Evolutionary conservation across 2,797 vertebrate species (phyloP).

Genomic region (Lophura swinhoii): DNA sequence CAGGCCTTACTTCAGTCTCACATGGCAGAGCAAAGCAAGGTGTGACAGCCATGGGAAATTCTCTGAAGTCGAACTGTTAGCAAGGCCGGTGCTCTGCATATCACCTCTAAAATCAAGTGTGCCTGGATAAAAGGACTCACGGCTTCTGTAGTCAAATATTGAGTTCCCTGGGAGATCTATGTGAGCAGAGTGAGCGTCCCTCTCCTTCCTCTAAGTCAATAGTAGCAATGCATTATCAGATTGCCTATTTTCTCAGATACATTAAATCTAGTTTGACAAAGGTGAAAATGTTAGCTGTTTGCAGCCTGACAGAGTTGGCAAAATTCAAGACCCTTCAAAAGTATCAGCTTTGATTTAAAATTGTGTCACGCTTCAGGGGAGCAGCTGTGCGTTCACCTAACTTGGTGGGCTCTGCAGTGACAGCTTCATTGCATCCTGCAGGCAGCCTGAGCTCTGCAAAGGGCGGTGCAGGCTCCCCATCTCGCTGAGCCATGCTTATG

Average conservation of each 20-base stretch:
- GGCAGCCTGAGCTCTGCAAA: background rate
- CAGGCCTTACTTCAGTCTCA: background rate
- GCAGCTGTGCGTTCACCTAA: background rate
- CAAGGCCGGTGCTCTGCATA: background rate
- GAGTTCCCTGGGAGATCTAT: background rate
- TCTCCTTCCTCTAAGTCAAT: conserved; percentile 44
- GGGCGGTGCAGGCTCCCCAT: fast-evolving
- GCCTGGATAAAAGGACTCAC: conserved; percentile 3
- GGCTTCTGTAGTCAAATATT: conserved; percentile 48
- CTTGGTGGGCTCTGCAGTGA: background rate
- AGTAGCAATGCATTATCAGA: conserved; percentile 45
- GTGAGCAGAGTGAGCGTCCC: background rate
- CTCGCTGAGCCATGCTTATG: background rate
- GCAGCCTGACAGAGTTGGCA: background rate
- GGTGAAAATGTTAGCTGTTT: conserved; percentile 33
- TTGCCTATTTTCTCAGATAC: conserved; percentile 41
- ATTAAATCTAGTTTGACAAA: conserved; percentile 38
- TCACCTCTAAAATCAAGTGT: conserved; percentile 35
- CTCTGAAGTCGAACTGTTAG: background rate
- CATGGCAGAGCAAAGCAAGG: background rate
- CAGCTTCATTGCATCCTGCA: conserved; percentile 16
- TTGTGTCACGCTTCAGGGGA: background rate
- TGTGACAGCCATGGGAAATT: background rate
- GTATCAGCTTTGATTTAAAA: conserved; percentile 46
- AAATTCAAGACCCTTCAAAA: conserved; percentile 21